Percentiles rank a stretch among this genome's conserved stretches.
phyloP scores from a whole-genome alignment of 1,140 invertebrate genomes.

The Drosophila melanica region DNA sequence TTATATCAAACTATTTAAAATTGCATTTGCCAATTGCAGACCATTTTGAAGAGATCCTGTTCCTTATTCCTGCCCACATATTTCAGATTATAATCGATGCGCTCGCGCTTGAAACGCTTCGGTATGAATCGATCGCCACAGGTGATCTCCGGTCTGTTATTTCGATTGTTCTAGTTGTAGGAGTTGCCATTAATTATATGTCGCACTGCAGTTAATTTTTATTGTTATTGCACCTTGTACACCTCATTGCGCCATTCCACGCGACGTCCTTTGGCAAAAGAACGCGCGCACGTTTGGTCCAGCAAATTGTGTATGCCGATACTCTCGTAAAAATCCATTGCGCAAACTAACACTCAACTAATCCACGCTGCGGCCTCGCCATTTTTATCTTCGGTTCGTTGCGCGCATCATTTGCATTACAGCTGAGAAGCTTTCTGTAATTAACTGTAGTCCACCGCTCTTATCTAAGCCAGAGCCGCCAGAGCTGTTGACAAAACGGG shows the following conservation, averaged over 20 bases:
- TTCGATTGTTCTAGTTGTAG: slow-evolving; percentile 21
- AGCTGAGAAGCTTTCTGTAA: slow-evolving; percentile 3
- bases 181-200: neutral
- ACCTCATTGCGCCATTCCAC: slow-evolving; percentile 55
- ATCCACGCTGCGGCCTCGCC: neutral
- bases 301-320: slow-evolving; percentile 46
- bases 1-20: too few relatives aligned
- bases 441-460: slow-evolving; percentile 6
- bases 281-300: slow-evolving; percentile 44
- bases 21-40: slow-evolving; percentile 1
- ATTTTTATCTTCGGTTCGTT: neutral
- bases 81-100: slow-evolving; percentile 61
- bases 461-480: neutral
- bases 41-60: slow-evolving; percentile 66
- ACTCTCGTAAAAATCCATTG: slow-evolving; percentile 67
- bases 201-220: neutral
- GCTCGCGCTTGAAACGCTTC: slow-evolving; percentile 51
- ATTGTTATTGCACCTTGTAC: slow-evolving; percentile 38
- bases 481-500: too few relatives aligned
- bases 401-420: neutral
- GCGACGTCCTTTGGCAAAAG: slow-evolving; percentile 60
- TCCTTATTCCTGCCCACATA: slow-evolving; percentile 46
- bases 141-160: neutral
- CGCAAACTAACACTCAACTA: slow-evolving; percentile 39
- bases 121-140: slow-evolving; percentile 74